Conservation (phyloP, 2,113 vertebrate species). For the Lynx canadensis region DNA sequence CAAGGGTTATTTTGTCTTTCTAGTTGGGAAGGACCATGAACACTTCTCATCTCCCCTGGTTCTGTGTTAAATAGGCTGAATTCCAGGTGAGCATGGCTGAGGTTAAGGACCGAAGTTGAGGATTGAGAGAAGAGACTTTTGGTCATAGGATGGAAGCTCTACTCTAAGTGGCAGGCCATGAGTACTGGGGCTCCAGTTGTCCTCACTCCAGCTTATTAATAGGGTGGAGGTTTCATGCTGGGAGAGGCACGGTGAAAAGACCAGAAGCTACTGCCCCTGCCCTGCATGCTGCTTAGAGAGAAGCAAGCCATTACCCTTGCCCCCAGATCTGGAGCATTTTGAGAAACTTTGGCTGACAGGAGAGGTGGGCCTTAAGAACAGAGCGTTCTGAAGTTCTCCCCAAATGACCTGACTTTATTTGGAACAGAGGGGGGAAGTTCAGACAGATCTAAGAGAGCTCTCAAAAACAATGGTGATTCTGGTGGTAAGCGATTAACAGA, state of each 20-base stretch:
- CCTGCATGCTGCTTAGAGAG: background rate
- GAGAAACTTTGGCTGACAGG: background rate
- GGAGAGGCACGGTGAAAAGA: background rate
- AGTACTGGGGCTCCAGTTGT: background rate
- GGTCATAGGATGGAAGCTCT: background rate
- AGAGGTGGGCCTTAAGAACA: background rate
- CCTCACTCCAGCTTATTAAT: background rate
- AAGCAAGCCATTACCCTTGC: background rate
- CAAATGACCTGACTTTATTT: background rate
- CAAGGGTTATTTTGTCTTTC: background rate
- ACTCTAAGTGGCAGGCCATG: background rate
- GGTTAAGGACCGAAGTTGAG: background rate
- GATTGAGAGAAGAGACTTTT: background rate
- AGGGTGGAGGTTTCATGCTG: background rate
- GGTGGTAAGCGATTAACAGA: background rate
- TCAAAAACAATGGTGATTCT: background rate
- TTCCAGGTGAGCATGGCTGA: background rate
- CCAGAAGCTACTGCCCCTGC: background rate
- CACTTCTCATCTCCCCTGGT: background rate
- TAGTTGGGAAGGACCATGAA: too few species aligned
- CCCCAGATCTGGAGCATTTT: background rate
- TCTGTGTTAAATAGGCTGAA: background rate
- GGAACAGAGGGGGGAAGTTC: background rate
- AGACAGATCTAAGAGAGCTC: background rate
- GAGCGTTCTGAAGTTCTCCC: background rate